phyloP scores from a whole-genome alignment of 2,888 invertebrate genomes.

The Volucella inanis region DNA sequence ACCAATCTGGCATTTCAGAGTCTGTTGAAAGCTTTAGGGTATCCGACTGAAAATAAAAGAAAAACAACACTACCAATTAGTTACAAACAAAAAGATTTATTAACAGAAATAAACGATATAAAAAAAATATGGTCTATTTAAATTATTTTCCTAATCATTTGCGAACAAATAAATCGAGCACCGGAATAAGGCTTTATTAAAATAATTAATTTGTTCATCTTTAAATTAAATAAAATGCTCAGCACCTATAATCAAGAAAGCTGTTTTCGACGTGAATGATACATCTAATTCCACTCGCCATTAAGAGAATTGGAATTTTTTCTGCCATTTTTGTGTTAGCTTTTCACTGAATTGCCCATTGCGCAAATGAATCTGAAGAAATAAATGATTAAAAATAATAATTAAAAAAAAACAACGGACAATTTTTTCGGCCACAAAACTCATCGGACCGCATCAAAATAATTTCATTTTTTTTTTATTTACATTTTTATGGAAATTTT shows the following conservation, averaged over 20 bases:
- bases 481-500: conserved; percentile 10
- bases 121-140: conserved; percentile 54
- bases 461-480: conserved; percentile 25
- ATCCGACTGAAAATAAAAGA: conserved; percentile 85
- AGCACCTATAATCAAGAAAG: not conserved
- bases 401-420: conserved; percentile 36
- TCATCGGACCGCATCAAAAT: conserved; percentile 41
- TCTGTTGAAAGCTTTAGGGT: conserved; percentile 86
- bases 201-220: not conserved
- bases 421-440: conserved; percentile 48
- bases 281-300: not conserved
- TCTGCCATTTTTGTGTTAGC: not conserved
- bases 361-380: conserved; percentile 30
- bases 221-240: not conserved
- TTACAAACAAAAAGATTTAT: too few relatives aligned
- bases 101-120: conserved; percentile 54
- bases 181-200: not conserved
- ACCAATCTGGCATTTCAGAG: conserved; percentile 88
- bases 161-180: too few relatives aligned
- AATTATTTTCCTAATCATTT: conserved; percentile 27
- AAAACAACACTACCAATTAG: conserved; percentile 47
- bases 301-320: conserved; percentile 19
- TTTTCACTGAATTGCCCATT: conserved; percentile 9
- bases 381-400: conserved; percentile 22
- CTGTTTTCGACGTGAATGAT: conserved; percentile 13